Conservation (phyloP, 1,140 invertebrate species). For the Gonatopus flavifemur region DNA sequence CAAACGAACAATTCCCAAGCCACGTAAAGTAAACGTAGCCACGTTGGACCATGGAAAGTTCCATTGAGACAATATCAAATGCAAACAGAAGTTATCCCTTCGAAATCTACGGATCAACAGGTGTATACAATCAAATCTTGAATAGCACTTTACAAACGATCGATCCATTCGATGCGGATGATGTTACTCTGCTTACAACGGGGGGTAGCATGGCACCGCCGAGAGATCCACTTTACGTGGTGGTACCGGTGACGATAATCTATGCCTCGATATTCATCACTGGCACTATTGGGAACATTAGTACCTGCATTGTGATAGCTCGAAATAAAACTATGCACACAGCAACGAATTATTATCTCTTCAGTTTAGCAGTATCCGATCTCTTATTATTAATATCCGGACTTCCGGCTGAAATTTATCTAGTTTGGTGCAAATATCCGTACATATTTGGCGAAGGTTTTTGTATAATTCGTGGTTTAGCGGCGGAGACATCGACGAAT, state of each 20-base stretch:
- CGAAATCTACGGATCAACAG: too few species aligned
- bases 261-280: slow-evolving; percentile 84
- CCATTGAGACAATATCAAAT: too few species aligned
- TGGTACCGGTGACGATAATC: slow-evolving; percentile 77
- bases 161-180: too few species aligned
- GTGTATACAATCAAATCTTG: too few species aligned
- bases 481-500: slow-evolving; percentile 89
- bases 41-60: too few species aligned
- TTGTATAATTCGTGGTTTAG: slow-evolving; percentile 79
- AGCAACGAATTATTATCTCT: slow-evolving; percentile 91
- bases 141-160: too few species aligned
- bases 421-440: slow-evolving; percentile 85
- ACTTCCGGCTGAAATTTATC: slow-evolving; percentile 81
- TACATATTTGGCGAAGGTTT: slow-evolving; percentile 86
- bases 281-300: slow-evolving; percentile 87
- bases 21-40: too few species aligned
- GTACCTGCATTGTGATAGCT: slow-evolving; percentile 90
- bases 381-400: slow-evolving; percentile 82
- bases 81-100: too few species aligned
- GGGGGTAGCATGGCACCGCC: slow-evolving; percentile 40
- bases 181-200: too few species aligned
- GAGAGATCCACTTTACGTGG: slow-evolving; percentile 70
- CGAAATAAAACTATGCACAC: slow-evolving; percentile 92
- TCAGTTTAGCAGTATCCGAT: slow-evolving; percentile 92
- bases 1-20: too few species aligned